Evolutionary conservation across 2,888 invertebrate species (phyloP).

Genomic region (Chaetogeoica ovagalla): DNA sequence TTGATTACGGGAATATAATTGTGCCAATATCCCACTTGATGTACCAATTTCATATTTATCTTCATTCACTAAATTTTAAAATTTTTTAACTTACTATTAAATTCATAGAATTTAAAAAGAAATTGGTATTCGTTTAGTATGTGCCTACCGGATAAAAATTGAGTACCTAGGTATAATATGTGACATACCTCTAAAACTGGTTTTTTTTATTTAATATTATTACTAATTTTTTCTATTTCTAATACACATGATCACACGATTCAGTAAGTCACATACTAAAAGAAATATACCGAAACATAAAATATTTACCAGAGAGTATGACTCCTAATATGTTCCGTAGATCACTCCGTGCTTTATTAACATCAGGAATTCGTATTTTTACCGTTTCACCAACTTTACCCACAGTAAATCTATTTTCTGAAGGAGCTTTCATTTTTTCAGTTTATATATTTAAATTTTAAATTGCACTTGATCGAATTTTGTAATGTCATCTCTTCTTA

Average conservation of each 20-base stretch:
- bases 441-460: background rate
- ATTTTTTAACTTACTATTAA: too few species aligned
- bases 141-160: too few species aligned
- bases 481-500: background rate
- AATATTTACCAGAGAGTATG: background rate
- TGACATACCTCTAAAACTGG: background rate
- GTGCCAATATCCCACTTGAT: too few species aligned
- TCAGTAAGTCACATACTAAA: background rate
- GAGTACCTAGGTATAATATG: background rate
- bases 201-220: background rate
- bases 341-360: slow-evolving; percentile 26
- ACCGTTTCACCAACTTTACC: slow-evolving; percentile 36
- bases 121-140: too few species aligned
- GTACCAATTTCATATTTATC: too few species aligned
- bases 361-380: slow-evolving; percentile 25
- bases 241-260: background rate
- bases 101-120: too few species aligned
- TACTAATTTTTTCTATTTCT: too few species aligned
- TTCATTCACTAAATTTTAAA: too few species aligned
- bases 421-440: slow-evolving; percentile 16
- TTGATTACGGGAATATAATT: too few species aligned
- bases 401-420: background rate
- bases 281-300: background rate
- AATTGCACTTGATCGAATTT: slow-evolving; percentile 4
- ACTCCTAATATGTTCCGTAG: background rate